phyloP scores from a whole-genome alignment of 2,797 vertebrate species.

The Anguilla anguilla region DNA sequence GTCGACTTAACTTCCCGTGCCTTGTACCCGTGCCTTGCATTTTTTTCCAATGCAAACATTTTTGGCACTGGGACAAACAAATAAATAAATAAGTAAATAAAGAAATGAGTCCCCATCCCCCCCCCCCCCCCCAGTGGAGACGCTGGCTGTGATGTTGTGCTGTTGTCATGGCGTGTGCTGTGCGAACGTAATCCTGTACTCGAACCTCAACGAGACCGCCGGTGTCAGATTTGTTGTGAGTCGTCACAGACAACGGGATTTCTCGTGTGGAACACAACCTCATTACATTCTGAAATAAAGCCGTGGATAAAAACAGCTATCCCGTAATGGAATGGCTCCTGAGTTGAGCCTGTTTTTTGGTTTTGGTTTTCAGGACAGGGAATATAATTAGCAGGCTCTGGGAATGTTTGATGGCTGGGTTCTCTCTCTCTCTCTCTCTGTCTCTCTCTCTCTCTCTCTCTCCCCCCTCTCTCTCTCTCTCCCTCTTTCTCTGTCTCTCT shows the following conservation, averaged over 20 bases:
- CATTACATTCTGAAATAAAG: background rate
- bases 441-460: background rate
- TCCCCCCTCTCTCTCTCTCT: background rate
- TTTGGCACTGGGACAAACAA: background rate
- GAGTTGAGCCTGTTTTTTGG: background rate
- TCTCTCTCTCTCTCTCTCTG: background rate
- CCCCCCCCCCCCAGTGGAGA: background rate
- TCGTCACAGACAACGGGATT: background rate
- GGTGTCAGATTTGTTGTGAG: background rate
- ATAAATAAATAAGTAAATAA: background rate
- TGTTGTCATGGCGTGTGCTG: background rate
- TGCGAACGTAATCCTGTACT: background rate
- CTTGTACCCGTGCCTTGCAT: background rate
- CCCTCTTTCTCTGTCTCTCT: background rate
- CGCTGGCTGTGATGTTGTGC: background rate
- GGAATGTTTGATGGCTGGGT: background rate
- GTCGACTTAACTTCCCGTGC: background rate
- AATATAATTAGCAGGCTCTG: conserved; percentile 1
- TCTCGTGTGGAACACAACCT: background rate
- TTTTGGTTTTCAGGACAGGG: background rate
- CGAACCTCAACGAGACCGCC: background rate
- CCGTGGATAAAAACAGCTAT: background rate
- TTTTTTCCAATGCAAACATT: background rate
- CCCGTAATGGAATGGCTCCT: background rate
- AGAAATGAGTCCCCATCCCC: background rate